Percentiles rank a stretch among this genome's conserved stretches.
phyloP scores from a whole-genome alignment of 2,888 invertebrate genomes.

The Spodoptera littoralis region DNA sequence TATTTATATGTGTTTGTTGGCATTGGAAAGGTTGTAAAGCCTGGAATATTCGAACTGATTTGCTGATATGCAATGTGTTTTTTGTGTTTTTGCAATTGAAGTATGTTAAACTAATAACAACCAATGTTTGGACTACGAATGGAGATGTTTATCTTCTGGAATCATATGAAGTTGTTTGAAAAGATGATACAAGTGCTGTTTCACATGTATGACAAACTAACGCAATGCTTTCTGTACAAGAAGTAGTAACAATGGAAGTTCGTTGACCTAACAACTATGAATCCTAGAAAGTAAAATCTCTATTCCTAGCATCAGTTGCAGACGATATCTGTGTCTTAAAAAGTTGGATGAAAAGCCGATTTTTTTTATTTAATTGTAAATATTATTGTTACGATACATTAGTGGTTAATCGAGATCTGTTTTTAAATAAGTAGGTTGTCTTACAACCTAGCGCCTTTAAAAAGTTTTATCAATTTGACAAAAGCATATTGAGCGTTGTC shows the following conservation, averaged over 20 bases:
- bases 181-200: not conserved
- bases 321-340: slow-evolving; percentile 39
- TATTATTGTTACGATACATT: slow-evolving; percentile 76
- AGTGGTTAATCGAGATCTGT: slow-evolving; percentile 82
- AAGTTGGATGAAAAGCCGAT: slow-evolving; percentile 56
- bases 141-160: slow-evolving; percentile 34
- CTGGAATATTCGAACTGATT: slow-evolving; percentile 44
- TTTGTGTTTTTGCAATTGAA: slow-evolving; percentile 57
- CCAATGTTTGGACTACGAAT: slow-evolving; percentile 35
- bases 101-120: slow-evolving; percentile 51
- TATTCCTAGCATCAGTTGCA: slow-evolving; percentile 36
- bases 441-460: slow-evolving; percentile 60
- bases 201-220: too few relatives aligned
- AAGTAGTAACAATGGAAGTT: not conserved
- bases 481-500: slow-evolving; percentile 59
- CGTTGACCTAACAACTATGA: not conserved
- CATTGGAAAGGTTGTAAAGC: slow-evolving; percentile 45
- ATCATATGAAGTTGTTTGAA: slow-evolving; percentile 6
- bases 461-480: slow-evolving; percentile 73
- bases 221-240: not conserved
- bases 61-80: slow-evolving; percentile 53
- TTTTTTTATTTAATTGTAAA: slow-evolving; percentile 75
- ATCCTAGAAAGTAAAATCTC: slow-evolving; percentile 36
- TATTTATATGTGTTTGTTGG: slow-evolving; percentile 19
- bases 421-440: slow-evolving; percentile 73